Evolutionary conservation across 2,113 vertebrate species (phyloP), one percentile per base, ranked within the genome.

Genomic region (Athene cunicularia): DNA sequence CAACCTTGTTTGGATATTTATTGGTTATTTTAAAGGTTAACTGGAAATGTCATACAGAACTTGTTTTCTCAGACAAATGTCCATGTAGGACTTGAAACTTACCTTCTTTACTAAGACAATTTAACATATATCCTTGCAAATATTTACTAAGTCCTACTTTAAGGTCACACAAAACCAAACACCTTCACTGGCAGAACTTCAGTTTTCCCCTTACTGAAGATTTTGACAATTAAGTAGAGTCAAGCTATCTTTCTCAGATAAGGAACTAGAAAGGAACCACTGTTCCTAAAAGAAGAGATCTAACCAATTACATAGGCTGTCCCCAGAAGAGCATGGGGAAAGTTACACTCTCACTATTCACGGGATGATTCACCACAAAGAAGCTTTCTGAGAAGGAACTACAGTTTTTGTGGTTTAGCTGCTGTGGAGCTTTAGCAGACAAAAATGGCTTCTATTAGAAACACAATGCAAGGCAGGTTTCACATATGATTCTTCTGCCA

Each of bases 301-400:
- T 49, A 86, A 72, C 13, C 33, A 14, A 59, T 70, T 56, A 56
- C 56, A 86, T 33, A 83, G 62, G 45, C 30, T 60, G 50, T 24
- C 45, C n/a, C 12, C 14, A 90, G 63, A 77, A 88, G 50, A 35
- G 12, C 21, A 90, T 4, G 4, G 50, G 14, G n/a, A 88, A 90
- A 92, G 68, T 86, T 91, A 77, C 2, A 7, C 49, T 95, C 76
- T 90, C 43, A 56, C 70, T 84, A 35, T 3, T 55, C 39, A 30
- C 16, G 77, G 66, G 41, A 80, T 94, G 92, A 95, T 45, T 91
- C 95, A 96, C 62, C 62, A 71, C 92, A 64, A 76, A 95, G 50
- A 63, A 90, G 62, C 89, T 93, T 93, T 80, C 70, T 82, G 84
- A 86, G 64, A 85, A 73, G 88, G 66, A 60, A 21, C 30, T 26